Percentiles rank a stretch among this genome's conserved stretches.
Evolutionary conservation across 2,113 vertebrate genomes (phyloP).

Genomic region (Trogon surrucura): DNA sequence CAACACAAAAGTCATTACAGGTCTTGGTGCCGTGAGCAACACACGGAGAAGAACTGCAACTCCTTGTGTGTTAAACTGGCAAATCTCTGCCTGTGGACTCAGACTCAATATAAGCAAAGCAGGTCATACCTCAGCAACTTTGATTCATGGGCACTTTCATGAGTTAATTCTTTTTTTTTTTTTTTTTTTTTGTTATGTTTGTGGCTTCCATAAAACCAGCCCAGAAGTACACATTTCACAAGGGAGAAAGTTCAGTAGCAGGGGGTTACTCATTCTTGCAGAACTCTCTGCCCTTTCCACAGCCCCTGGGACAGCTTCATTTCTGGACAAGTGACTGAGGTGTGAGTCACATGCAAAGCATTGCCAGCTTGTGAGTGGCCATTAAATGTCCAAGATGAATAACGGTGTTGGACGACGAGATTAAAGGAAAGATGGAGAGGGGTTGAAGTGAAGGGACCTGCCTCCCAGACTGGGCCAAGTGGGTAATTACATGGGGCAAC

Average conservation of each 20-base stretch:
- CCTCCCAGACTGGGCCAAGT: not conserved
- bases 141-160: not conserved
- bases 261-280: not conserved
- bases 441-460: not conserved
- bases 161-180: not conserved
- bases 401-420: not conserved
- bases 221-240: not conserved
- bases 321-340: not conserved
- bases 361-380: not conserved
- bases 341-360: not conserved
- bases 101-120: not conserved
- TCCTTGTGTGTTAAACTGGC: not conserved
- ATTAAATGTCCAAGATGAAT: not conserved
- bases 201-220: not conserved
- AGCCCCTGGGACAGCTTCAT: not conserved
- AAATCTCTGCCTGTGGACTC: not conserved
- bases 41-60: not conserved
- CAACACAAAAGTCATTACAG: accelerated
- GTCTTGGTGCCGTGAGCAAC: not conserved
- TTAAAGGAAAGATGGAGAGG: not conserved
- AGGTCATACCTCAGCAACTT: not conserved
- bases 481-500: not conserved
- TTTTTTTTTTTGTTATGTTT: not conserved
- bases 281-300: not conserved
- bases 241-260: not conserved